Evolutionary conservation across 2,888 invertebrate species (phyloP), one percentile per base, ranked within the genome.

Genomic region (Platycheirus rosarum): DNA sequence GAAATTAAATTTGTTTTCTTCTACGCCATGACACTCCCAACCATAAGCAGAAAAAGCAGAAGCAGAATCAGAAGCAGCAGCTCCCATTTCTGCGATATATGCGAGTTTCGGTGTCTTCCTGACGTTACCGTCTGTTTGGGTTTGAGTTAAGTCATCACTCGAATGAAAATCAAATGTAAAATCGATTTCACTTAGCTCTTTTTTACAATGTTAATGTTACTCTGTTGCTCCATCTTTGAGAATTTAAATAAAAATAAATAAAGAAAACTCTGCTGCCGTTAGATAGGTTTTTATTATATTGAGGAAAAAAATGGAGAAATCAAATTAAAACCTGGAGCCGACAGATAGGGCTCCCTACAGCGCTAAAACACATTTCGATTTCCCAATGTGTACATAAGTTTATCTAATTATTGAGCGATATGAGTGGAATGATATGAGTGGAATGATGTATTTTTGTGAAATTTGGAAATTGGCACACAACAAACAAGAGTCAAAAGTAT

Each of bases 1-100:
- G 82, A 82, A 82, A 82, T 82, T 82, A 82, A 82, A 82, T 82
- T 82, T 76, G 68, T 82, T 76, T 60, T 82, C 63, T 73, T 46
- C 73, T 49, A 68, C 71, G 71, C 63, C 77, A 76, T 71, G 77
- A 69, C 82, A 82, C 71, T 44, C 66, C 68, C 68, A 71, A 68
- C 40, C 40, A 40, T n/a, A 8, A n/a, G n/a, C n/a, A n/a, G n/a
- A n/a, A n/a, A n/a, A n/a, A n/a, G n/a, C n/a, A n/a, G n/a, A n/a
- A n/a, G n/a, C n/a, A n/a, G 29, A 60, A 42, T 40, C 2, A 4
- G 13, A n/a, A 23, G 20, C 60, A 49, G 35, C 35, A 51, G 1
- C 46, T 48, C 29, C 40, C 62, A 40, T 1, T 13, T 9, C 18
- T 8, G 16, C 48, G 29, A 77, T 66, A 71, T 60, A 57, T 37